Evolutionary conservation across 2,113 vertebrate species (phyloP).

Genomic region (Thamnaconus septentrionalis): DNA sequence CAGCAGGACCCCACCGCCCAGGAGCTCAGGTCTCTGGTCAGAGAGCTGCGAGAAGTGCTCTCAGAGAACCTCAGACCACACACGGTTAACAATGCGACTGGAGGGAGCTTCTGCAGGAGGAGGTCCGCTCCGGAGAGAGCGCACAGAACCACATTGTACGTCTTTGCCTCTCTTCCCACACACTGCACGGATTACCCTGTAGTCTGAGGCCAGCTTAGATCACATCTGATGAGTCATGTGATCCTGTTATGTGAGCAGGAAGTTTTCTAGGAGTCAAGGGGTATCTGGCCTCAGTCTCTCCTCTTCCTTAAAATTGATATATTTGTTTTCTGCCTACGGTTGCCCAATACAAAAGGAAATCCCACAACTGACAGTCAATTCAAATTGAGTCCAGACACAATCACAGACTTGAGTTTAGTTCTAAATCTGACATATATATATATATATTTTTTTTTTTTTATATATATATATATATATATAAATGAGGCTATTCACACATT

Average conservation of each 20-base stretch:
- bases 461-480: no score
- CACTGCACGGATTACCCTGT: slow-evolving; percentile 41
- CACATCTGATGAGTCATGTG: slow-evolving; percentile 49
- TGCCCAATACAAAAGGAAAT: no score
- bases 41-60: slow-evolving; percentile 66
- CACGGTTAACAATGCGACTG: slow-evolving; percentile 1
- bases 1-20: slow-evolving; percentile 67
- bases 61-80: slow-evolving; percentile 59
- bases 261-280: slow-evolving; percentile 12
- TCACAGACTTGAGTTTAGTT: no score
- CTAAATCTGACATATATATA: no score
- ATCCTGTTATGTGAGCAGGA: slow-evolving; percentile 29
- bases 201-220: slow-evolving; percentile 30
- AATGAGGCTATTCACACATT: no score
- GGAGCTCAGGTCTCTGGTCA: slow-evolving; percentile 71
- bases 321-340: no score
- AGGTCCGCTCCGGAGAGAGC: slow-evolving; percentile 53
- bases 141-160: slow-evolving; percentile 46
- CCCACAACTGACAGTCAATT: no score
- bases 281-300: no score
- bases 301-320: no score
- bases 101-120: slow-evolving; percentile 41
- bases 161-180: slow-evolving; percentile 37
- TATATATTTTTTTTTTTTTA: no score
- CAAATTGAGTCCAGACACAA: no score